A percentile compares a stretch with the other conserved stretches of the same genome.
Evolutionary conservation across 2,113 vertebrate species (phyloP).

Genomic region (Sorex araneus): DNA sequence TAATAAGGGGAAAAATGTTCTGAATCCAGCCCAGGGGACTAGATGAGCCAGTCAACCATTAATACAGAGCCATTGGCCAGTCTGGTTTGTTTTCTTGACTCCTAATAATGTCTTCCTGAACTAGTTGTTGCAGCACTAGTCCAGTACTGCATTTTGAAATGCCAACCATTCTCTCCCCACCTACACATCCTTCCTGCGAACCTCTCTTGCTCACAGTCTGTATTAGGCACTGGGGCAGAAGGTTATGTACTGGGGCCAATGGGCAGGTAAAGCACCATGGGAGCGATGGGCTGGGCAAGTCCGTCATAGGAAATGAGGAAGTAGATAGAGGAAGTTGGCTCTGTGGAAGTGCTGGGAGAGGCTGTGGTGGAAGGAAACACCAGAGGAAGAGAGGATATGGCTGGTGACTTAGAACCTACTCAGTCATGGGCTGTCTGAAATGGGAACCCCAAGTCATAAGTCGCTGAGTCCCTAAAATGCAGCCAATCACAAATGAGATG

Average conservation of each 20-base stretch:
- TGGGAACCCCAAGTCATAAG: not conserved
- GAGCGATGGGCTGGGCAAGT: not conserved
- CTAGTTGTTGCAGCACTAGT: no score
- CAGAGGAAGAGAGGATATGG: not conserved
- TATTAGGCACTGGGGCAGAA: not conserved
- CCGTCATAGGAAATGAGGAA: not conserved
- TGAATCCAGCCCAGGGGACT: not conserved
- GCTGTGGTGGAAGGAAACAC: not conserved
- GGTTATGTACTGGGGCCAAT: not conserved
- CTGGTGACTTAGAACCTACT: not conserved
- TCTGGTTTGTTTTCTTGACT: not conserved
- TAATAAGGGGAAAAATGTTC: not conserved
- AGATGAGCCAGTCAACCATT: fast-evolving
- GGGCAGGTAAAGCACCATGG: not conserved
- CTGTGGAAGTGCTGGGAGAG: not conserved
- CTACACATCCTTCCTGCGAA: not conserved
- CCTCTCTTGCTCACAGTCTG: not conserved
- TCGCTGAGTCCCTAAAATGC: not conserved
- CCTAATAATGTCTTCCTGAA: not conserved
- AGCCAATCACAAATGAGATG: not conserved
- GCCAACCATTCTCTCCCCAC: not conserved
- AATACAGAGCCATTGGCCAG: not conserved
- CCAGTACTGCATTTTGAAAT: not conserved
- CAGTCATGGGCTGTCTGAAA: not conserved
- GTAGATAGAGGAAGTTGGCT: not conserved